These are phyloP conservation scores for Drosophila koepferae DNA, from an alignment of 2,888 invertebrate species.

Conservation along the genomic window DNA sequence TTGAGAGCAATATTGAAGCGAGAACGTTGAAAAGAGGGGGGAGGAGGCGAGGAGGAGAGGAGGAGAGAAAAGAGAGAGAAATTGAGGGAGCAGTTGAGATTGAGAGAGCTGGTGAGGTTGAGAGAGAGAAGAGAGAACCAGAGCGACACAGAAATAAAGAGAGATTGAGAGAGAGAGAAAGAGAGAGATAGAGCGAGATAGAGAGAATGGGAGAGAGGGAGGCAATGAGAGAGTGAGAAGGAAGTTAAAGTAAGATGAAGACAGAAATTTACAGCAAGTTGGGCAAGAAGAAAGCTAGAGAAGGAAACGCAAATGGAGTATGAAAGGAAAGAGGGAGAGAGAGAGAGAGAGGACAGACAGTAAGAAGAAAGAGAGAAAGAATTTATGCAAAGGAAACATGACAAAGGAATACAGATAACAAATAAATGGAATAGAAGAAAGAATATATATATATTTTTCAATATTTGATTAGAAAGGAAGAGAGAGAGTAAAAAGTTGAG, in stretches of 20 bases:
- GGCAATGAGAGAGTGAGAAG: neutral
- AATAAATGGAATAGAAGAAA: too few relatives aligned
- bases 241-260: neutral
- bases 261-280: neutral
- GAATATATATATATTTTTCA: too few relatives aligned
- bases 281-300: neutral
- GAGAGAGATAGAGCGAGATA: neutral
- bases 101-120: too few relatives aligned
- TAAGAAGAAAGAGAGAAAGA: neutral
- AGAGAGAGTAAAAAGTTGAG: too few relatives aligned
- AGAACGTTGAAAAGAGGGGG: too few relatives aligned
- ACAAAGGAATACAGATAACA: too few relatives aligned
- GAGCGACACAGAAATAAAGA: neutral
- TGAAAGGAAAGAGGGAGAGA: neutral
- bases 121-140: neutral
- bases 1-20: neutral
- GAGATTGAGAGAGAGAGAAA: too few relatives aligned
- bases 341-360: neutral
- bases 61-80: neutral
- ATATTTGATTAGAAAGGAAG: neutral
- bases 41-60: too few relatives aligned
- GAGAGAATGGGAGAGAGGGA: neutral
- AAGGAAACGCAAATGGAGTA: neutral
- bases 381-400: too few relatives aligned
- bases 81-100: neutral